Evolutionary conservation across 2,113 vertebrate genomes (phyloP), one percentile per base, ranked within the genome.

Genomic region (Oncorhynchus gorbuscha): DNA sequence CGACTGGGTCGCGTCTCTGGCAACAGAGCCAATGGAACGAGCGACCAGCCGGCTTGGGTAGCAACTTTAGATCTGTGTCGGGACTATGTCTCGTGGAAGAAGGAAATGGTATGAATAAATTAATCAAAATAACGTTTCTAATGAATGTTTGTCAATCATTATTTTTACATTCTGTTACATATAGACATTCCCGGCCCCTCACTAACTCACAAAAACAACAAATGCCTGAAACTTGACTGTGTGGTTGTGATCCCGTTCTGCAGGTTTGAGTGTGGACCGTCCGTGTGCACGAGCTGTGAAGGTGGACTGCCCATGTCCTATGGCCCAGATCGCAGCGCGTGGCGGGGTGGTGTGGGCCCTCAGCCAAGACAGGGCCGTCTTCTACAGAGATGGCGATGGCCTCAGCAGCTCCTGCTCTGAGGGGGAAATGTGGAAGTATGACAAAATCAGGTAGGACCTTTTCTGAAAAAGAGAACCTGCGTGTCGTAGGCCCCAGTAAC

Each of bases 341-440:
- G 94, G 93, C 68, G 95, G 95, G 2, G 97, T 98, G 76, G 97
- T 98, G 68, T 99, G 98, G 98, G 97, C 96, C 0, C 82, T 99
- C 81, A 99, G 96, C 0, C 97, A 99, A 72, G 97, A 99, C 86
- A 93, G 96, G 11, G 94, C 92, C 0, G 85, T 98, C 30, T 94
- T 99, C 22, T 99, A 95, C 92, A 90, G 97, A 13, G 97, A 99
- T 79, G 97, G 98, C 0, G 97, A 99, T 79, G 98, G 98, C 0
- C 93, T 98, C 9, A 95, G 93, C 93, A 96, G 95, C 91, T 97
- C 95, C 86, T 99, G 97, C 78, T 94, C 95, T 0, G 96, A 97
- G 39, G 98, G 97, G 0, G 97, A 99, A 3, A 92, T 93, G 30
- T 99, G 98, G 98, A 95, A 95, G 78, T 95, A 92, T 9, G 97